Conservation (phyloP, 1,140 invertebrate genomes). For the Achroia grisella region DNA sequence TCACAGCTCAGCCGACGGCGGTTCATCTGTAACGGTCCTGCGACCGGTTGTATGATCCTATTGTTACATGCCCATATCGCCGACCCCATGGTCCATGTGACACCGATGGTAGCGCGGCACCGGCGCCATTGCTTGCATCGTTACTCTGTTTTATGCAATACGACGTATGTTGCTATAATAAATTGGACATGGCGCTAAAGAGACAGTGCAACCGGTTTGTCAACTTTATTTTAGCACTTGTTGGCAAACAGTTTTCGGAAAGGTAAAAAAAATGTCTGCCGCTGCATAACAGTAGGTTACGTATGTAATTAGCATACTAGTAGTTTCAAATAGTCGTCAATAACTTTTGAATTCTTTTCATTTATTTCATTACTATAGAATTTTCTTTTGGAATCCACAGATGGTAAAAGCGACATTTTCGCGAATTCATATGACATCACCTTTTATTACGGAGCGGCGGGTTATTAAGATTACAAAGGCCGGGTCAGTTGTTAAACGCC, state of each 20-base stretch:
- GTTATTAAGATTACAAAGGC: conserved; percentile 49
- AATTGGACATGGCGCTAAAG: background rate
- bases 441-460: conserved; percentile 24
- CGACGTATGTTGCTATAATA: no score
- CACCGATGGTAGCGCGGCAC: conserved; percentile 1
- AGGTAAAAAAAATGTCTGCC: conserved; percentile 1
- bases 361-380: background rate
- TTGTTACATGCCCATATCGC: conserved; percentile 63
- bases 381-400: conserved; percentile 1
- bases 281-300: background rate
- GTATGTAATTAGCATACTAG: conserved; percentile 8
- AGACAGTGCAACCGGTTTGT: background rate
- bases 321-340: background rate
- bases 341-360: conserved; percentile 1
- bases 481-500: conserved; percentile 50
- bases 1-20: conserved; percentile 45
- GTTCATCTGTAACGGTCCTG: conserved; percentile 66
- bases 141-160: conserved; percentile 1
- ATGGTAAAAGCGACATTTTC: conserved; percentile 12
- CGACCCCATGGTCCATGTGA: conserved; percentile 16
- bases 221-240: conserved; percentile 3
- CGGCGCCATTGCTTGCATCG: background rate
- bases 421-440: conserved; percentile 23
- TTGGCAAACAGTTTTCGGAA: conserved; percentile 1
- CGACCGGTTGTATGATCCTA: conserved; percentile 64